Evolutionary conservation across 1,140 invertebrate genomes (phyloP).

Genomic region (Teleogryllus occipitalis): DNA sequence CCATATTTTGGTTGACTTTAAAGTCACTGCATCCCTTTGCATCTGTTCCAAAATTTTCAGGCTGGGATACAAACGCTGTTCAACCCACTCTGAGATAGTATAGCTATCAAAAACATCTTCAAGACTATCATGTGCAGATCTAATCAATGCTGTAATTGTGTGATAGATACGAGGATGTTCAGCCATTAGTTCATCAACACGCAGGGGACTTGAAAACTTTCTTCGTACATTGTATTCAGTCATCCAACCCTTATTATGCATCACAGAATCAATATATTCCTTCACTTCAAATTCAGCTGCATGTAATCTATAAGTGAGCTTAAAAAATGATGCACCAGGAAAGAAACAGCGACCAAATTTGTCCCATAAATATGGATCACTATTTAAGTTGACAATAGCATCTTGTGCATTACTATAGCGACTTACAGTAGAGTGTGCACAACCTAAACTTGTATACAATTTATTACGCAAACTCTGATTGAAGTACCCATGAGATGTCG

Average conservation of each 20-base stretch:
- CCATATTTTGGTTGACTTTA: constrained; percentile 46
- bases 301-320: constrained; percentile 45
- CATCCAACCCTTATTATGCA: constrained; percentile 55
- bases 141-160: constrained; percentile 49
- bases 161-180: constrained; percentile 56
- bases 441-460: constrained; percentile 26
- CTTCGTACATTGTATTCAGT: constrained; percentile 71
- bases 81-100: constrained; percentile 67
- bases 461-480: constrained; percentile 41
- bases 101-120: constrained; percentile 61
- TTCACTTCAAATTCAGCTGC: constrained; percentile 42
- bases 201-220: constrained; percentile 62
- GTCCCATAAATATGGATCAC: constrained; percentile 50
- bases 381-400: constrained; percentile 44
- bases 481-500: constrained; percentile 51
- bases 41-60: constrained; percentile 45
- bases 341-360: constrained; percentile 31
- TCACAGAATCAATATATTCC: constrained; percentile 25
- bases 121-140: constrained; percentile 54
- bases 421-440: neutral
- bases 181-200: constrained; percentile 57
- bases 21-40: constrained; percentile 42
- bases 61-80: constrained; percentile 50
- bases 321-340: constrained; percentile 49
- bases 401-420: constrained; percentile 18